phyloP scores from a whole-genome alignment of 1,140 invertebrate species.

The Drusus annulatus region DNA sequence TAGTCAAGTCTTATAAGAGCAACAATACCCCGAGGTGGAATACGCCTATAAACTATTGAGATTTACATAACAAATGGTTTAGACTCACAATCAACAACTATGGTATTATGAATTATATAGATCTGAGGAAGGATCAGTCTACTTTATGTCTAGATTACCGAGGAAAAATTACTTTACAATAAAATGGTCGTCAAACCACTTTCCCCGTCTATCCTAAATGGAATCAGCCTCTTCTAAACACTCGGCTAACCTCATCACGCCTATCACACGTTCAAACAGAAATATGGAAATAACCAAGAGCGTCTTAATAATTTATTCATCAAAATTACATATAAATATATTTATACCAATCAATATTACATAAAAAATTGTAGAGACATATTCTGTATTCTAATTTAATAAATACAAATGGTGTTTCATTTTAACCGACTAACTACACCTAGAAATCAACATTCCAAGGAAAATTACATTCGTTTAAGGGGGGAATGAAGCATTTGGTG shows the following conservation, averaged over 20 bases:
- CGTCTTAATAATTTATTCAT: conserved; percentile 28
- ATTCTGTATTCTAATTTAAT: conserved; percentile 28
- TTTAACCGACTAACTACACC: conserved; percentile 20
- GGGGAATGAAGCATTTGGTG: conserved; percentile 21
- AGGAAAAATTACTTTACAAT: conserved; percentile 44
- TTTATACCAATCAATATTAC: conserved; percentile 43
- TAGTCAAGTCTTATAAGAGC: conserved; percentile 3
- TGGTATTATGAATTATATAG: conserved; percentile 45
- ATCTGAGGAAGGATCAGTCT: conserved; percentile 57
- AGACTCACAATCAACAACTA: conserved; percentile 53
- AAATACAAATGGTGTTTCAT: conserved; percentile 39
- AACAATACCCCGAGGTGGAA: neutral
- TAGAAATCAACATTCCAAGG: conserved; percentile 47
- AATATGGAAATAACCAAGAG: neutral
- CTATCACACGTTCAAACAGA: neutral
- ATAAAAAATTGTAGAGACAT: conserved; percentile 35
- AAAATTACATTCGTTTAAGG: conserved; percentile 39
- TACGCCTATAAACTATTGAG: conserved; percentile 51
- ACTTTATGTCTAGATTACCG: conserved; percentile 53
- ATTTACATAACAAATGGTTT: conserved; percentile 55
- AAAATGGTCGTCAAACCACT: conserved; percentile 32
- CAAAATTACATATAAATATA: conserved; percentile 21
- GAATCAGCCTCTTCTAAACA: conserved; percentile 26
- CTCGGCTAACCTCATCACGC: neutral
- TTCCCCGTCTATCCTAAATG: conserved; percentile 9